These are phyloP conservation scores for Centroberyx gerrardi DNA, from an alignment of 2,797 vertebrate genomes.

Conservation along the genomic window DNA sequence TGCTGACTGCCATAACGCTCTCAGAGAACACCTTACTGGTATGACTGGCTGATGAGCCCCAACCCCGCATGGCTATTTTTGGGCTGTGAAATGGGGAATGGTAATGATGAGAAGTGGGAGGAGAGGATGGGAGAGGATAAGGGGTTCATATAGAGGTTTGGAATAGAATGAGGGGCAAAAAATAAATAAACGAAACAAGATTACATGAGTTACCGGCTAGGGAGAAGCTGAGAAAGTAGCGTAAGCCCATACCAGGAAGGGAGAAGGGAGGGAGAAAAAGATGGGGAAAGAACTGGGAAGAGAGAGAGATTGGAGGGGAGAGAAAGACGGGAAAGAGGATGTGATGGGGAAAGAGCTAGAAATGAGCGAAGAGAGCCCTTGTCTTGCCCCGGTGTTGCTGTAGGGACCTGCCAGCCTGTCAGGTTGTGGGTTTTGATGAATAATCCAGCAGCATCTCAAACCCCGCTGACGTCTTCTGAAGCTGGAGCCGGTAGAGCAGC, in stretches of 20 bases:
- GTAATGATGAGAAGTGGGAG: conserved; percentile 20
- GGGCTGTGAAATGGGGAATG: conserved; percentile 9
- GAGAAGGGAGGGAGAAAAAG: not conserved
- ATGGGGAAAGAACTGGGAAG: not conserved
- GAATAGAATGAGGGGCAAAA: not conserved
- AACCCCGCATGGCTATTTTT: conserved; percentile 38
- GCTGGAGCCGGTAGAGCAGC: conserved; percentile 48
- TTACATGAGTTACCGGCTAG: not conserved
- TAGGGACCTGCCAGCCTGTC: conserved; percentile 61
- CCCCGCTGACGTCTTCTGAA: conserved; percentile 28
- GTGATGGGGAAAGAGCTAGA: conserved; percentile 8
- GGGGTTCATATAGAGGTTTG: conserved; percentile 1
- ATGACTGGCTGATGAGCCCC: conserved; percentile 20
- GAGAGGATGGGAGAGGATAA: not conserved
- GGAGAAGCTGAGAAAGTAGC: conserved; percentile 23
- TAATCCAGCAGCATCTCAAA: conserved; percentile 63
- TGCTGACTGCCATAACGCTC: conserved; percentile 17
- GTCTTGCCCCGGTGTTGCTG: conserved; percentile 22
- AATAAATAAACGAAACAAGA: not conserved
- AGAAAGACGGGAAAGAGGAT: not conserved
- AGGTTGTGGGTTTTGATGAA: conserved; percentile 63
- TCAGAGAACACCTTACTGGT: conserved; percentile 13
- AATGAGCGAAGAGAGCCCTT: conserved; percentile 14
- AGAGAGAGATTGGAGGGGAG: not conserved
- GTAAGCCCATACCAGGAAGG: conserved; percentile 3